phyloP scores from a whole-genome alignment of 1,140 invertebrate genomes.

The Elymnias hypermnestra region DNA sequence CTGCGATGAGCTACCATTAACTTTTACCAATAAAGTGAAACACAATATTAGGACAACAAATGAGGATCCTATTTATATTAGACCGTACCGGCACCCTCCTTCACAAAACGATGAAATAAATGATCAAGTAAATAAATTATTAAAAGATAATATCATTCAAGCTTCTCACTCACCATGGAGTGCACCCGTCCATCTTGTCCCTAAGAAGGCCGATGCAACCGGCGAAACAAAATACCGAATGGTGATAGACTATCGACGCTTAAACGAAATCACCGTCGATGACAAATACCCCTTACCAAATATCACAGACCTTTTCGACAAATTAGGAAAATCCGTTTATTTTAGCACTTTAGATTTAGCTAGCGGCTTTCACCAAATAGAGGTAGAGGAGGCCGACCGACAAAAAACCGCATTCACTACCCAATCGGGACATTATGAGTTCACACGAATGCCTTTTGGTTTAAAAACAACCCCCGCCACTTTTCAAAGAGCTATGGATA shows the following conservation, averaged over 20 bases:
- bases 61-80: background rate
- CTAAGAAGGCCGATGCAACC: constrained; percentile 29
- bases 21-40: constrained; percentile 1
- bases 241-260: constrained; percentile 43
- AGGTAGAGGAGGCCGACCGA: constrained; percentile 41
- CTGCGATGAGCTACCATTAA: background rate
- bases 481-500: constrained; percentile 20
- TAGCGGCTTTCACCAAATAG: constrained; percentile 71
- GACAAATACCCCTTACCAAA: constrained; percentile 76
- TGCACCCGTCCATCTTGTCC: constrained; percentile 32
- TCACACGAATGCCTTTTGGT: constrained; percentile 6
- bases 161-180: constrained; percentile 29
- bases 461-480: background rate
- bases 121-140: constrained; percentile 27
- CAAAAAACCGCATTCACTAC: constrained; percentile 70
- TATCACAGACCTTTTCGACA: constrained; percentile 60
- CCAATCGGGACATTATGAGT: constrained; percentile 50
- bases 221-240: constrained; percentile 26
- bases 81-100: constrained; percentile 12
- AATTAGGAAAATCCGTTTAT: constrained; percentile 38
- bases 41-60: background rate
- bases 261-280: constrained; percentile 53
- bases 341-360: constrained; percentile 53
- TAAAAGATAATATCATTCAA: constrained; percentile 27
- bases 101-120: constrained; percentile 27